phyloP scores from a whole-genome alignment of 2,797 vertebrate species.

The Coccyzus lansbergi region DNA sequence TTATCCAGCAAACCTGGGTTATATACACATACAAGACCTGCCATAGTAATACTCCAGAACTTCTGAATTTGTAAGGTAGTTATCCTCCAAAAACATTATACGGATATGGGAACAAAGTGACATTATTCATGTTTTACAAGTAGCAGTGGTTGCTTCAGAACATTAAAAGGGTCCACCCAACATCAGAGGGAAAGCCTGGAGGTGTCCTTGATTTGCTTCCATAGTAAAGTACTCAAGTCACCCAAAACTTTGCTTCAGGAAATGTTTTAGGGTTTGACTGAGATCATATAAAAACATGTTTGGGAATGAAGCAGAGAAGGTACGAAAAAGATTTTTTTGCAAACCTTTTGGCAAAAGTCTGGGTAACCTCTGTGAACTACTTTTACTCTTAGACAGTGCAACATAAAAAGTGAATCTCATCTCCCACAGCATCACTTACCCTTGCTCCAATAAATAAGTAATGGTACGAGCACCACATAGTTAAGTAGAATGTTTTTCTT shows the following conservation, averaged over 20 bases:
- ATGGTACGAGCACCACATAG: constrained; percentile 8
- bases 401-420: neutral
- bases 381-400: neutral
- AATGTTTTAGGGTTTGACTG: neutral
- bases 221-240: neutral
- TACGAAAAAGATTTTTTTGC: neutral
- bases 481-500: constrained; percentile 70
- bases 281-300: neutral
- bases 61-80: neutral
- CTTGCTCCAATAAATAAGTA: constrained; percentile 20
- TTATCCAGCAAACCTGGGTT: neutral
- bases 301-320: neutral
- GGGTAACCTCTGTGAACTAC: neutral
- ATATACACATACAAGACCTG: neutral
- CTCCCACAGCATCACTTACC: neutral
- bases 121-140: neutral
- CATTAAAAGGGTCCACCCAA: neutral
- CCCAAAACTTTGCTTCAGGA: neutral
- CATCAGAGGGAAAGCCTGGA: neutral
- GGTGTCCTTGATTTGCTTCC: neutral
- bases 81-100: neutral
- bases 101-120: neutral
- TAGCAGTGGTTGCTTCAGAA: neutral
- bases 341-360: neutral
- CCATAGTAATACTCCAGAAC: neutral